These are phyloP conservation scores for Eulemur albifrons DNA, from an alignment of 2,797 vertebrate species.

Conservation along the genomic window DNA sequence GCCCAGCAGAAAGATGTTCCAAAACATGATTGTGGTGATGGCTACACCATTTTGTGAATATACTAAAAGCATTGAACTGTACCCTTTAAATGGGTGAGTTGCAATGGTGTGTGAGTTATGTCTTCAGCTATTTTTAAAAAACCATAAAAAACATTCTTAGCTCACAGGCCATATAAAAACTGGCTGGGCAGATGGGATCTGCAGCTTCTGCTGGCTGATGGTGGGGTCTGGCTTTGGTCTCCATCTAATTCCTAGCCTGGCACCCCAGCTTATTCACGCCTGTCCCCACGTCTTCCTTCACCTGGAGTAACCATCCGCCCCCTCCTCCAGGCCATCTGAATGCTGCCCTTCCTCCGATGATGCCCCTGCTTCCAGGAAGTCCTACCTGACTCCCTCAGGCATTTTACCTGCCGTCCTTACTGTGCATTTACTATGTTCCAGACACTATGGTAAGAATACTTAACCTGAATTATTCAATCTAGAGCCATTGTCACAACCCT, in stretches of 20 bases:
- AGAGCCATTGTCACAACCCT: not conserved
- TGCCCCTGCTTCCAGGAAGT: not conserved
- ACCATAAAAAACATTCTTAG: not conserved
- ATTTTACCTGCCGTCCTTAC: not conserved
- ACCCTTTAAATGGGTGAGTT: not conserved
- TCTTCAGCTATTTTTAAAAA: not conserved
- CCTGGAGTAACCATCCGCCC: not conserved
- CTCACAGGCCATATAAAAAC: not conserved
- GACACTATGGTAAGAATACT: not conserved
- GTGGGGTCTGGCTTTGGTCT: not conserved
- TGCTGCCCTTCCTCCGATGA: not conserved
- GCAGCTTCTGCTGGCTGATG: not conserved
- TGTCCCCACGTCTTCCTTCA: not conserved
- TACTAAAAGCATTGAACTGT: not conserved
- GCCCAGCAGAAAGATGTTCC: not conserved
- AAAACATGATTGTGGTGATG: not conserved
- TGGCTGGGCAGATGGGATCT: not conserved
- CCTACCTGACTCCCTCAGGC: not conserved
- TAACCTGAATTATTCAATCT: not conserved
- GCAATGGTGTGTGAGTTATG: not conserved
- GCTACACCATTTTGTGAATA: not conserved
- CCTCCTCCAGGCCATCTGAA: not conserved
- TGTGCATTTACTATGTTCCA: not conserved
- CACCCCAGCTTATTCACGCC: not conserved
- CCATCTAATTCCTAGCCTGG: not conserved